Conservation (phyloP, 2,113 vertebrate species). For the Pachycephala philippinensis region DNA sequence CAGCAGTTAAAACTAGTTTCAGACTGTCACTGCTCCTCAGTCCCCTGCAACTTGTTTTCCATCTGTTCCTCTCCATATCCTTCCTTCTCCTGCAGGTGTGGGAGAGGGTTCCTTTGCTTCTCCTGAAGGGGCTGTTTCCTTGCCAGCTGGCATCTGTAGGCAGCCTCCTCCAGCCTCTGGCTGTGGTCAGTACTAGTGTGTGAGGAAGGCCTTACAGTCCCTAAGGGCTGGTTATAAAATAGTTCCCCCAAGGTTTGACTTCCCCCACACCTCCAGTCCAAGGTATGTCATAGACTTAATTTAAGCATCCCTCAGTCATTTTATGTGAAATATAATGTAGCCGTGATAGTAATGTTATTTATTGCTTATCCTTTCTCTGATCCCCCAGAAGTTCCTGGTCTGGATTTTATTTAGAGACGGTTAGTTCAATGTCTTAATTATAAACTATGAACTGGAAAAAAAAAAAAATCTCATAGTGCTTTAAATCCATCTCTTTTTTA, state of each 20-base stretch:
- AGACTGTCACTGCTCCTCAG: neutral
- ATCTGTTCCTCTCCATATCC: fast-evolving
- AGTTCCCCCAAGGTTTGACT: neutral
- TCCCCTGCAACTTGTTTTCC: neutral
- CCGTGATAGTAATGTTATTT: neutral
- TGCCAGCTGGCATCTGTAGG: neutral
- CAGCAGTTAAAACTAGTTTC: neutral
- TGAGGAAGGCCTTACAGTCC: neutral
- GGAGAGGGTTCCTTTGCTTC: neutral
- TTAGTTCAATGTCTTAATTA: neutral
- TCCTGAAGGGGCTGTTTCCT: neutral
- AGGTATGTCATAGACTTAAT: neutral
- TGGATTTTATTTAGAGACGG: neutral
- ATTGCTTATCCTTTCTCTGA: neutral
- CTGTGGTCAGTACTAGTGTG: neutral
- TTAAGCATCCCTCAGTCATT: neutral
- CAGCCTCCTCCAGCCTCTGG: neutral
- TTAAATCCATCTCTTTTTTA: neutral
- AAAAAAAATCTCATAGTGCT: neutral
- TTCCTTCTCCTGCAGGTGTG: neutral
- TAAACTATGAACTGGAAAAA: neutral
- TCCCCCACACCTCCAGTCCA: neutral
- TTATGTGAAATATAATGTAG: neutral
- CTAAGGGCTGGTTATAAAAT: neutral
- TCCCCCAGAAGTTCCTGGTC: neutral